Conservation (phyloP, 1,140 invertebrate genomes). For the Dryas iulia region DNA sequence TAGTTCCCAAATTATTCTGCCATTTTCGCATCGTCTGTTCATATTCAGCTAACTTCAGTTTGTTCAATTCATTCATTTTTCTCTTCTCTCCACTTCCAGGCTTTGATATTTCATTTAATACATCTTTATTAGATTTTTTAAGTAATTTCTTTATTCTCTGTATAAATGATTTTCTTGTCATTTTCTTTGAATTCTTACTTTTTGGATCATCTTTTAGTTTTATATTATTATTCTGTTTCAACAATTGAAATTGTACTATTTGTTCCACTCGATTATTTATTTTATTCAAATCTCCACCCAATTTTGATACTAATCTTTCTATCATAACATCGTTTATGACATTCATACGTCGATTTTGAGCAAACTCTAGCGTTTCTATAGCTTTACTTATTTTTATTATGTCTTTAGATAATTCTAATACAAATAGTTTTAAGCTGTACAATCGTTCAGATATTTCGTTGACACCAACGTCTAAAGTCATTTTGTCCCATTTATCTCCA, state of each 20-base stretch:
- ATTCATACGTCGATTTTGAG: constrained; percentile 40
- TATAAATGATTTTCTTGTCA: constrained; percentile 37
- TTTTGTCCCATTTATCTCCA: constrained; percentile 41
- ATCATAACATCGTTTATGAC: constrained; percentile 24
- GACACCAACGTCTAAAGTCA: constrained; percentile 32
- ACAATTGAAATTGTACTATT: constrained; percentile 32
- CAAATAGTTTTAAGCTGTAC: constrained; percentile 47
- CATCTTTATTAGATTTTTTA: constrained; percentile 41
- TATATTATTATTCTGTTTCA: neutral
- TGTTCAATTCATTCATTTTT: constrained; percentile 42
- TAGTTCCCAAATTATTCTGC: constrained; percentile 46
- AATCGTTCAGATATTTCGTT: constrained; percentile 29
- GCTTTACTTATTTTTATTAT: constrained; percentile 51
- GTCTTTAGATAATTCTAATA: constrained; percentile 42
- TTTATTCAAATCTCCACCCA: constrained; percentile 35
- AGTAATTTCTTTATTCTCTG: constrained; percentile 50
- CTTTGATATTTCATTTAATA: constrained; percentile 41
- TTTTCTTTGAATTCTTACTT: constrained; percentile 24
- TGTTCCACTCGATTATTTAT: constrained; percentile 38
- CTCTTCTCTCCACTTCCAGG: constrained; percentile 44
- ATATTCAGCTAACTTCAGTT: constrained; percentile 40
- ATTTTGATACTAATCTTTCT: constrained; percentile 37
- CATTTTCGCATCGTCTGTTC: constrained; percentile 49
- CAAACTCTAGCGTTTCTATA: constrained; percentile 38
- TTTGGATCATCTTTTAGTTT: neutral